Base-by-base conservation (phyloP, 2,888 invertebrate genomes). In the Xestia c-nigrum region DNA sequence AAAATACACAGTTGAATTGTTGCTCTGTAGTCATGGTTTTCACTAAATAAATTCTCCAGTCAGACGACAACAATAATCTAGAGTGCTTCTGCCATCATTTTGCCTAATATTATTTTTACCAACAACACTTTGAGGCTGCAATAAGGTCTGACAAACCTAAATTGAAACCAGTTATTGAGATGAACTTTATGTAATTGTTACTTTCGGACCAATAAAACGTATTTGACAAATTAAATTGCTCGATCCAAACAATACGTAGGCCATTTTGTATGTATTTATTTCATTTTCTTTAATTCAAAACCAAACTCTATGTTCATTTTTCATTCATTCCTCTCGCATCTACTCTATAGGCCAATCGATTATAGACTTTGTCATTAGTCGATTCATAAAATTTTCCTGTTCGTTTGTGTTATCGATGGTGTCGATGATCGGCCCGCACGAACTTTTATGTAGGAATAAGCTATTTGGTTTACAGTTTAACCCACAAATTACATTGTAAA, bases 1-100 rank as follows among this genome's bases (percentile, higher is more conserved):
- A 97, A 87, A 97, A 95, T 84, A 97, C 95, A 91, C 97, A 97
- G 75, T 94, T 94, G 77, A 94, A 95, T 86, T 92, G 94, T 89
- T 94, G 89, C 71, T 90, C 89, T 69, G 94, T 92, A 91, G 90
- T 93, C 95, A 95, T 96, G 64, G 80, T 86, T n/a, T 73, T 50
- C 40, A 70, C 50, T 78, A n/a, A 73, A 24, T 55, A 55, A 46
- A 69, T 52, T 85, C 74, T 87, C 63, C 21, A 71, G 40, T n/a
- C 67, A 74, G 38, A 70, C n/a, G 24, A 72, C 55, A 78, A 40
- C 74, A 69, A 47, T 31, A 47, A 12, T 80, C 74, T 21, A 73
- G 10, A 64, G 38, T 40, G 75, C 68, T 66, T 75, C 64, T 74
- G 61, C 52, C 81, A 79, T 77, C 40, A 19, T 71, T 68, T 47